Base-by-base conservation (phyloP, 2,113 vertebrate species). In the Melanocharis versteri region DNA sequence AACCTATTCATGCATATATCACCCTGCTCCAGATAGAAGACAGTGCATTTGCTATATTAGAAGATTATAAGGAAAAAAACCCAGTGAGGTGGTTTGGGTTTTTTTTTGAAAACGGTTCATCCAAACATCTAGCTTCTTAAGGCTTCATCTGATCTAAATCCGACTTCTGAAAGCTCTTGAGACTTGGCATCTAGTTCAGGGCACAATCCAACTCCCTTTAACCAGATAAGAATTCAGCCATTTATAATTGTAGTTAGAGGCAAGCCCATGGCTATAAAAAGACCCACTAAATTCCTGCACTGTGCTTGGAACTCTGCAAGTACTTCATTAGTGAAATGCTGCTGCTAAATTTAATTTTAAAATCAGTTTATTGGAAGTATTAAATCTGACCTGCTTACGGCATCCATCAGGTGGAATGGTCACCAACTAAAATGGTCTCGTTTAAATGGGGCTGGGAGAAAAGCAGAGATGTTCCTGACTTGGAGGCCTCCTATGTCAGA, bases 151-250 rank as follows among this genome's bases (percentile, higher is more conserved):
- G 56, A 73, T 76, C 18, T 88, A 87, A 94, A 81, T 62, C 76
- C 42, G n/a, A 78, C 78, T 92, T 93, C 90, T 83, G 69, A 90
- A 94, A 93, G 53, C 60, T 81, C 64, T 57, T 81, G 53, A 87
- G 86, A 96, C 35, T 81, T 92, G 53, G 57, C 58, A 57, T 56
- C 57, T 69, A 13, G 2, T 76, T 96, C 47, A 92, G 83, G 65
- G 48, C 3, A 6, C 72, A 84, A 22, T 72, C 64, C 56, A 88
- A 27, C 79, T 83, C 70, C 35, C 24, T 78, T 79, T 78, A 90
- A 68, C 61, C 44, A 81, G 69, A 56, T 35, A 87, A 89, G 69
- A 71, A 92, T 78, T 79, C 65, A 84, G 16, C 53, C 53, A 61
- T 89, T 84, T 89, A 66, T 75, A 86, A 64, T 7, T 76, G 31